Evolutionary conservation across 2,888 invertebrate genomes (phyloP).

Genomic region (Anthophora plumipes): DNA sequence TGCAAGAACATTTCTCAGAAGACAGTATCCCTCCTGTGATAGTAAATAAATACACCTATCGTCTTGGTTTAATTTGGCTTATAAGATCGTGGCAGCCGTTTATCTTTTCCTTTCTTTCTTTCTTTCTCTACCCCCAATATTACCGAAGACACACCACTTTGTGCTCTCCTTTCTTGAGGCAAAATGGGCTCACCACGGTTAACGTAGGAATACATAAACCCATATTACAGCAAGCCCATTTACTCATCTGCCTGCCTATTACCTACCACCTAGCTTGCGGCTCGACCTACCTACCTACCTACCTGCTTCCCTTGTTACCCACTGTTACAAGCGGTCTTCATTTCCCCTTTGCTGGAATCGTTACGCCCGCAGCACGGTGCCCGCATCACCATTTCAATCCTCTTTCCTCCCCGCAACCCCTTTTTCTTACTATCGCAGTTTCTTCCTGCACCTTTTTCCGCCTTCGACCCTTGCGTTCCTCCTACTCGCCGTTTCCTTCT

Average conservation of each 20-base stretch:
- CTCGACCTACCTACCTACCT: slow-evolving; percentile 37
- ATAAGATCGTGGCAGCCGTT: neutral
- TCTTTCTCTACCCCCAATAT: neutral
- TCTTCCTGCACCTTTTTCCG: slow-evolving; percentile 31
- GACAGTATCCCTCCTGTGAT: neutral
- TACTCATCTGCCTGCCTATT: slow-evolving; percentile 37
- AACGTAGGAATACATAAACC: slow-evolving; percentile 56
- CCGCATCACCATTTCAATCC: slow-evolving; percentile 54
- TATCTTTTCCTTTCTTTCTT: slow-evolving; percentile 21
- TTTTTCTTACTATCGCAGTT: slow-evolving; percentile 23
- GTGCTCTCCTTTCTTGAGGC: neutral
- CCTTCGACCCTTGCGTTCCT: slow-evolving; percentile 10
- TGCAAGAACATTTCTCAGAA: neutral
- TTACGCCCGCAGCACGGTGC: slow-evolving; percentile 54
- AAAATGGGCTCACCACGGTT: slow-evolving; percentile 9
- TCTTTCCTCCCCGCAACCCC: slow-evolving; percentile 16
- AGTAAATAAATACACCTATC: slow-evolving; percentile 8
- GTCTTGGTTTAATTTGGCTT: neutral
- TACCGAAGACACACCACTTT: neutral
- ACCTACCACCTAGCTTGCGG: slow-evolving; percentile 23
- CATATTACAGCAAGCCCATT: slow-evolving; percentile 43
- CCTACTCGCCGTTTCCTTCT: neutral
- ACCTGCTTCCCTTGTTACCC: slow-evolving; percentile 43
- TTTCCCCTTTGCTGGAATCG: slow-evolving; percentile 62
- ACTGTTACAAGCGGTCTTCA: slow-evolving; percentile 32